Conservation (phyloP, 2,797 vertebrate species). For the Eremophila alpestris region DNA sequence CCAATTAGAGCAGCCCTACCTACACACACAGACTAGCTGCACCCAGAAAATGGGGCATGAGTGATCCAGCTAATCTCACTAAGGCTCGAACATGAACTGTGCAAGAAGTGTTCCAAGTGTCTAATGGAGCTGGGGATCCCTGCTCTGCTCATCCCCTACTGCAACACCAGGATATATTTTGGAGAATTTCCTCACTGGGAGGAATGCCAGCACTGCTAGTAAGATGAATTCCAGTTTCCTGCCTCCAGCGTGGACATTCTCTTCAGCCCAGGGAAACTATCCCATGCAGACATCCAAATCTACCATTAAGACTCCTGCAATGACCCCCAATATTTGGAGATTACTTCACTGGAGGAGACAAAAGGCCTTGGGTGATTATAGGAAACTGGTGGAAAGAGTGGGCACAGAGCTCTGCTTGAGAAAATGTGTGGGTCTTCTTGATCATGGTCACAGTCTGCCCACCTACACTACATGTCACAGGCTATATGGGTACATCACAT, state of each 20-base stretch:
- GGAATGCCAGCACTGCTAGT: not conserved
- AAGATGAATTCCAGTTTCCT: not conserved
- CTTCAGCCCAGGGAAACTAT: not conserved
- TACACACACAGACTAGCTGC: not conserved
- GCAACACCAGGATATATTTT: not conserved
- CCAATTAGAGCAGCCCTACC: not conserved
- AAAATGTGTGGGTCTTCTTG: not conserved
- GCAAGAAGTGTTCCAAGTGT: not conserved
- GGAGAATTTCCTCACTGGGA: not conserved
- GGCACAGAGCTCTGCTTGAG: not conserved
- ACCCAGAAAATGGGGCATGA: not conserved
- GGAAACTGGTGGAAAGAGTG: not conserved
- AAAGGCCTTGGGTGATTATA: not conserved
- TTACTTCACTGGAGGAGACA: not conserved
- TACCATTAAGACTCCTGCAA: not conserved
- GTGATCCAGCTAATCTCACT: not conserved
- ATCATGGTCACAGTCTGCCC: not conserved
- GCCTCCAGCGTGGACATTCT: not conserved
- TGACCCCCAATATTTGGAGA: not conserved
- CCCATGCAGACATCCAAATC: not conserved
- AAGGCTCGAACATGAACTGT: not conserved
- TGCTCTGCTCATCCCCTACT: not conserved
- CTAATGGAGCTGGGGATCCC: not conserved
- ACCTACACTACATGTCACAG: fast-evolving
- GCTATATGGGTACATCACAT: not conserved